These are phyloP conservation scores for Galerucella pusilla DNA, from an alignment of 2,888 invertebrate species.

Conservation along the genomic window DNA sequence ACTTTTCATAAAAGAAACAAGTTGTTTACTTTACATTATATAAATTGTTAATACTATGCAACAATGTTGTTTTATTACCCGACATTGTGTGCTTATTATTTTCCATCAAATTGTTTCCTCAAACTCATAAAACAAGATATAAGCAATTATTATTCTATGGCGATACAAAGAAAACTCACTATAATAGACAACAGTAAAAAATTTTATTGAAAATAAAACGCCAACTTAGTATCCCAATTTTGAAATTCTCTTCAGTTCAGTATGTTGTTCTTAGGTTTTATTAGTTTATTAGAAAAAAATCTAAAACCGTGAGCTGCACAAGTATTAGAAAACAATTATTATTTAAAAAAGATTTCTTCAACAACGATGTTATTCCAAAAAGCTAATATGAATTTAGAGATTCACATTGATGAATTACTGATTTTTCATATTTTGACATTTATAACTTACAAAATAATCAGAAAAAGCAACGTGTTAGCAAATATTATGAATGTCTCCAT, in stretches of 20 bases:
- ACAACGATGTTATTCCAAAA: too few relatives aligned
- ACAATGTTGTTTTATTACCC: conserved; percentile 33
- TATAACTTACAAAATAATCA: too few relatives aligned
- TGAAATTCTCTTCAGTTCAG: conserved; percentile 1
- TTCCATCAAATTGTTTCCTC: conserved; percentile 33
- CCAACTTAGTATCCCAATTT: conserved; percentile 25
- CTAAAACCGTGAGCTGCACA: background rate
- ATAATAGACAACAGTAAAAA: conserved; percentile 24
- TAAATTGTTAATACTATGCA: conserved; percentile 18
- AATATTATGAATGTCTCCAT: too few relatives aligned
- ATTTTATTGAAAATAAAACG: conserved; percentile 36
- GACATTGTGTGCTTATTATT: conserved; percentile 34
- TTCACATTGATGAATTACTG: too few relatives aligned
- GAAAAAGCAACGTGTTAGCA: too few relatives aligned
- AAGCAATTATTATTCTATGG: conserved; percentile 34
- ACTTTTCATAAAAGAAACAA: conserved; percentile 11
- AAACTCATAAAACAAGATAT: conserved; percentile 33
- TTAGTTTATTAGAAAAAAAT: background rate
- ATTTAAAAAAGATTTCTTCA: too few relatives aligned
- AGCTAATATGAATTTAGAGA: too few relatives aligned
- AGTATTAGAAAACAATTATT: too few relatives aligned
- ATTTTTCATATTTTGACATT: too few relatives aligned
- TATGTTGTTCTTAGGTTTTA: background rate
- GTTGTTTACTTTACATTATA: conserved; percentile 25
- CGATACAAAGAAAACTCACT: conserved; percentile 26